Conservation (phyloP, 2,113 vertebrate species). For the Pelmatolapia mariae region DNA sequence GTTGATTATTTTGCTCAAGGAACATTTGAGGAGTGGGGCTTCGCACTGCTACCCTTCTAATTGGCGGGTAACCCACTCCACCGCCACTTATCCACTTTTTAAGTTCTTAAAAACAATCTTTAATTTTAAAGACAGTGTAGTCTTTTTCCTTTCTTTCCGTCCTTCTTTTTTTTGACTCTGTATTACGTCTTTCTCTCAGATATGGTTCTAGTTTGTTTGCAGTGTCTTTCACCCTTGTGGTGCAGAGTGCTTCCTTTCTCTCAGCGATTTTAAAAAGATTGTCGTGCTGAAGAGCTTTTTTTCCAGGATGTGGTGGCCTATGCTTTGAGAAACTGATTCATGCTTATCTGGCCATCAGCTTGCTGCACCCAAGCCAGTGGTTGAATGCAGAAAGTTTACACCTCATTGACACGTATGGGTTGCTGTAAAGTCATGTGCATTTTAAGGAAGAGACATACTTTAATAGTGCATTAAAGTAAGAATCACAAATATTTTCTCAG, state of each 20-base stretch:
- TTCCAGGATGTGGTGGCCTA: constrained; percentile 43
- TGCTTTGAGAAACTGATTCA: background rate
- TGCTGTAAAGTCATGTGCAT: background rate
- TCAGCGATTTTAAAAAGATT: background rate
- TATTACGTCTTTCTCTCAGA: background rate
- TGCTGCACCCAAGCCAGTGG: background rate
- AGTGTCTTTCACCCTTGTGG: background rate
- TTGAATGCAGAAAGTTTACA: background rate
- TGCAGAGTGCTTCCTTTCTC: background rate
- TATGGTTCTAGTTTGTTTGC: background rate
- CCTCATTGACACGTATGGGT: no score
- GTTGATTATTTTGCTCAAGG: background rate
- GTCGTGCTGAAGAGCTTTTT: background rate
- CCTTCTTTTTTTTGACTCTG: background rate
- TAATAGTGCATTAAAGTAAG: background rate
- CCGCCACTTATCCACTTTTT: background rate
- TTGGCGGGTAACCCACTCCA: background rate
- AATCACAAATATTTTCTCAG: background rate
- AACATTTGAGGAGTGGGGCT: background rate
- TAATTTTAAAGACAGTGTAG: background rate
- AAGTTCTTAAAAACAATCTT: background rate
- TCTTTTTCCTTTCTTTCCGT: background rate
- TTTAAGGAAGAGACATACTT: background rate
- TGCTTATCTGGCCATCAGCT: constrained; percentile 18
- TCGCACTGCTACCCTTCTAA: accelerated